Conservation (phyloP, 2,113 vertebrate species). For the Psilopsiagon aymara region DNA sequence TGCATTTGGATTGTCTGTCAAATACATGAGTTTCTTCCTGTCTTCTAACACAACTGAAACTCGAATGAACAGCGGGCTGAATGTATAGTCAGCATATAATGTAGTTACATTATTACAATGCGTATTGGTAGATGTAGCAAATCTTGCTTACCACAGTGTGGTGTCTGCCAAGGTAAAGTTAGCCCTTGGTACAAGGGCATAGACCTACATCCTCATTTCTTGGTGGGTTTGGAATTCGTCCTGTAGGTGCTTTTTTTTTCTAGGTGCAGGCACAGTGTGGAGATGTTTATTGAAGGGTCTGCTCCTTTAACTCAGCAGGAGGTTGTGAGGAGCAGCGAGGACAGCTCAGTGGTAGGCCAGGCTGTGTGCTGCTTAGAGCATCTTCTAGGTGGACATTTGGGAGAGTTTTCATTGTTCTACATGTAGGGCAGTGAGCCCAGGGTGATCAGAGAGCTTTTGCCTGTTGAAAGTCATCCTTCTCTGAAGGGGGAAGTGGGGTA, state of each 20-base stretch:
- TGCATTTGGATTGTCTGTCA: background rate
- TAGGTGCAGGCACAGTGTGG: accelerated
- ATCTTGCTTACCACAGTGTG: background rate
- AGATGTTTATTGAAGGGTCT: background rate
- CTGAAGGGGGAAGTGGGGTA: background rate
- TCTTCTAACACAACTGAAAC: background rate
- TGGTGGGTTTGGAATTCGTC: background rate
- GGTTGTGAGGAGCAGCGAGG: background rate
- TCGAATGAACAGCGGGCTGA: background rate
- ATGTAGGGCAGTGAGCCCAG: background rate
- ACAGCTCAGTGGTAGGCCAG: background rate
- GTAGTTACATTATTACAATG: background rate
- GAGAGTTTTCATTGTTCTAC: background rate
- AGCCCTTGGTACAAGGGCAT: background rate
- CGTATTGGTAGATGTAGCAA: background rate
- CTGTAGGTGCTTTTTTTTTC: background rate
- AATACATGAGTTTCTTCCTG: background rate
- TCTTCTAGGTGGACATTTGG: background rate
- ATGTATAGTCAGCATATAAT: background rate
- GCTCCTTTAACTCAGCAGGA: accelerated
- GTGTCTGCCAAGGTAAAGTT: background rate
- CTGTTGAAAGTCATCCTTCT: background rate
- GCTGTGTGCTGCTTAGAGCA: background rate
- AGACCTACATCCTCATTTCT: background rate
- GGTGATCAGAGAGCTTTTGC: background rate